These are phyloP conservation scores for Mesorhabditis sp. DNA, from an alignment of 2,888 invertebrate species.

Conservation along the genomic window DNA sequence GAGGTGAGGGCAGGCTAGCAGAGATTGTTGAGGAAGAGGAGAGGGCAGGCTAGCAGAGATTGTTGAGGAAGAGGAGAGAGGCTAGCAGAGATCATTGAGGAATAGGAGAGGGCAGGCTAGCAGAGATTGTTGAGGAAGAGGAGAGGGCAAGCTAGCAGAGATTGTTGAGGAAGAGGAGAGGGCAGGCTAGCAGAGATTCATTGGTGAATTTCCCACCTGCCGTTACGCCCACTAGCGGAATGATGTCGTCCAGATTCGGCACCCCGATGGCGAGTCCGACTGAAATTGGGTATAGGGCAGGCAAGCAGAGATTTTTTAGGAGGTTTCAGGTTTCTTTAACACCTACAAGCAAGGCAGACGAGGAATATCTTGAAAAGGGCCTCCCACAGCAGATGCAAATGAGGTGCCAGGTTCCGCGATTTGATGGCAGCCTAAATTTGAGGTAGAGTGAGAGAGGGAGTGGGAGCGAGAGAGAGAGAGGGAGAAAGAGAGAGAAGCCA, in stretches of 20 bases:
- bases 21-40: background rate
- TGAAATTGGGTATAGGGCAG: constrained; percentile 20
- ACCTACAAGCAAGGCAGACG: constrained; percentile 80
- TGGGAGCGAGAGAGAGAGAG: too few species aligned
- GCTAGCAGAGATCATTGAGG: background rate
- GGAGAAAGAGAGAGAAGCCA: constrained; percentile 1
- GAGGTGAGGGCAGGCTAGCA: background rate
- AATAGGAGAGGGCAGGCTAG: background rate
- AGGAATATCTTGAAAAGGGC: constrained; percentile 71
- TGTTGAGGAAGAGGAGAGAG: background rate
- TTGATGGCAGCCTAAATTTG: background rate
- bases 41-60: background rate
- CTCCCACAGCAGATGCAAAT: constrained; percentile 69
- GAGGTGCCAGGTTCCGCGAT: constrained; percentile 60
- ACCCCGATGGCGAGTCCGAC: constrained; percentile 48
- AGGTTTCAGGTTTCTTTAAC: background rate
- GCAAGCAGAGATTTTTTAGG: constrained; percentile 6
- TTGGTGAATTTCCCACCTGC: constrained; percentile 50
- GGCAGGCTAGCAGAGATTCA: background rate
- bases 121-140: background rate
- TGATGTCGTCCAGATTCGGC: constrained; percentile 53
- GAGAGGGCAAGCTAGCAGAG: background rate
- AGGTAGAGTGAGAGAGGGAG: background rate
- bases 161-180: background rate
- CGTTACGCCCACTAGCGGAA: constrained; percentile 53